These are phyloP conservation scores for Epinephelus coioides DNA, from an alignment of 2,797 vertebrate species.

Conservation along the genomic window DNA sequence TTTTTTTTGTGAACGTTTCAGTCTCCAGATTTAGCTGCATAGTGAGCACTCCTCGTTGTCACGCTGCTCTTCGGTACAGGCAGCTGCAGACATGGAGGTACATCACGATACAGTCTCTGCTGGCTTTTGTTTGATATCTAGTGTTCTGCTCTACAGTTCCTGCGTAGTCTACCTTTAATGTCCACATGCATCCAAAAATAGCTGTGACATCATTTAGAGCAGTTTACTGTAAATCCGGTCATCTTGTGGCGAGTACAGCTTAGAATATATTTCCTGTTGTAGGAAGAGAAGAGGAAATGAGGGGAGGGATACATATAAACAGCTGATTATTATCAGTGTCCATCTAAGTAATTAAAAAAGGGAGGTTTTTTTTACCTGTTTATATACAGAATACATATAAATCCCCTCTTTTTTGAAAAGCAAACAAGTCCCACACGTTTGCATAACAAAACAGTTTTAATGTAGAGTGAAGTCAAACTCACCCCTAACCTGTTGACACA, in stretches of 20 bases:
- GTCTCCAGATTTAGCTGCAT: too few species aligned
- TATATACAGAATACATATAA: neutral
- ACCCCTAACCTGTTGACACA: slow-evolving; percentile 42
- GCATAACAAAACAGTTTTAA: neutral
- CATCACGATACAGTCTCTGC: too few species aligned
- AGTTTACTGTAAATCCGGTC: neutral
- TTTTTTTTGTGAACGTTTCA: too few species aligned
- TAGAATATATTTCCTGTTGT: slow-evolving; percentile 35
- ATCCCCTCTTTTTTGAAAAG: too few species aligned
- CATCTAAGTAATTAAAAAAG: slow-evolving; percentile 8
- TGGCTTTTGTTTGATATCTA: too few species aligned
- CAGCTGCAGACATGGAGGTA: too few species aligned
- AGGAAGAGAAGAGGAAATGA: slow-evolving; percentile 55
- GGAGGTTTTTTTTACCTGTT: neutral
- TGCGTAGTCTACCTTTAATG: neutral
- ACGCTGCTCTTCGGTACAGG: too few species aligned
- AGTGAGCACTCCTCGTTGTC: too few species aligned
- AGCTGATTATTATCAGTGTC: slow-evolving; percentile 24
- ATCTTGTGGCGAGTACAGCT: neutral
- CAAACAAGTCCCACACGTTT: too few species aligned
- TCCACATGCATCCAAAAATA: neutral
- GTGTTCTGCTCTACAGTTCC: too few species aligned
- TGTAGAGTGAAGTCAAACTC: slow-evolving; percentile 25
- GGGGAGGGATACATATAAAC: slow-evolving; percentile 41
- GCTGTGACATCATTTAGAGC: neutral